phyloP scores from a whole-genome alignment of 1,140 invertebrate species.

The Drosophila lacertosa region DNA sequence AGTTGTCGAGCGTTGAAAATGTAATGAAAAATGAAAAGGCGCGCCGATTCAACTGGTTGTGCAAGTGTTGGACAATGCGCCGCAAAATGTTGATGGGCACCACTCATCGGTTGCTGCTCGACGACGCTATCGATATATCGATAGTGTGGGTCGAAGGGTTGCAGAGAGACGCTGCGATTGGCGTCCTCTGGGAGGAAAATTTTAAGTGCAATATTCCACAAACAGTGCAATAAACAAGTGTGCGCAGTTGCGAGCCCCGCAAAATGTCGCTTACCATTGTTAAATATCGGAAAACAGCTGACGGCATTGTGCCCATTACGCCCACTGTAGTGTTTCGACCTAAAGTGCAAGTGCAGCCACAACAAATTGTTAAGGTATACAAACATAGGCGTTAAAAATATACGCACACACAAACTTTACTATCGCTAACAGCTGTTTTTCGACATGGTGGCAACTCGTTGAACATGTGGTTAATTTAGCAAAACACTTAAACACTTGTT shows the following conservation, averaged over 20 bases:
- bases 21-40: constrained; percentile 45
- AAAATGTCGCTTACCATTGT: constrained; percentile 75
- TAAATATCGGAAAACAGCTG: constrained; percentile 58
- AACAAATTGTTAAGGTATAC: constrained; percentile 45
- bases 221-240: constrained; percentile 12
- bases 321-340: constrained; percentile 19
- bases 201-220: constrained; percentile 6
- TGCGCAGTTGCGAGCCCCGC: too few relatives aligned
- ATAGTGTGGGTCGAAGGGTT: neutral
- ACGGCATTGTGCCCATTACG: constrained; percentile 25
- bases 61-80: neutral
- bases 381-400: neutral
- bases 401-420: constrained; percentile 5
- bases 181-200: neutral
- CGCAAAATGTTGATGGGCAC: neutral
- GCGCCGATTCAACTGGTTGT: constrained; percentile 19
- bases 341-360: constrained; percentile 28
- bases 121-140: constrained; percentile 14
- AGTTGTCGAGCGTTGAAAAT: constrained; percentile 34
- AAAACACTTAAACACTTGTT: neutral
- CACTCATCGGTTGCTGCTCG: constrained; percentile 10
- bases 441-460: neutral
- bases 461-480: constrained; percentile 8
- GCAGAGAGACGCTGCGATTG: constrained; percentile 11
- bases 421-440: constrained; percentile 37